Base-by-base conservation (phyloP, 2,888 invertebrate genomes). In the Eupithecia inturbata region DNA sequence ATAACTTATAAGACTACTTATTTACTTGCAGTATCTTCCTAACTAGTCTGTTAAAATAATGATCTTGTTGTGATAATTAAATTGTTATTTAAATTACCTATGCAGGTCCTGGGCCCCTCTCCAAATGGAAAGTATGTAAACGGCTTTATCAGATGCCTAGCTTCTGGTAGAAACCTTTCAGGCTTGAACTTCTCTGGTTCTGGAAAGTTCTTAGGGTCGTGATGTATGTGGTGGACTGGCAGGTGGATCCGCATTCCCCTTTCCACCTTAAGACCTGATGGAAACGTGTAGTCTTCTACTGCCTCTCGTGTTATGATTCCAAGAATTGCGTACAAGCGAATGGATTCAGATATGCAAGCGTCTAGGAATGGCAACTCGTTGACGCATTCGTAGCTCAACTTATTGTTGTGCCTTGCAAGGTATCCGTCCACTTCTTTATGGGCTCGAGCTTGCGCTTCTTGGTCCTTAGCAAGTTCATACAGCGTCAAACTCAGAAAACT, bases 121-220 rank as follows among this genome's bases (percentile, higher is more conserved):
- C 91, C 89, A 67, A 88, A 91, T 0, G 91, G 87, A 26, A 89
- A 80, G 68, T 81, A 90, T 0, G 87, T 86, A 75, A 82, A 88
- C 0, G 85, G 86, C 10, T 79, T 84, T 9, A 89, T 77, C 16
- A 84, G 76, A 1, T 80, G 77, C 69, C 82, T 85, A 9, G 82
- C 81, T 33, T 82, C 86, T 0, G 83, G 81, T 4, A 84, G 73
- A 62, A 90, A 90, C 12, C 91, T 79, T 71, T 90, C 89, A 0
- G 91, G 91, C 0, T 76, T 75, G 73, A 75, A 91, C 26, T 78
- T 73, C 14, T 87, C 84, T 0, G 91, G 90, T 1, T 89, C 83
- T 0, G 86, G 82, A 69, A 87, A 91, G 73, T 83, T 77, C 1
- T 85, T 81, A 3, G 89, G 85, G 70, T 87, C 75, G 22, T 78